Percentiles rank a stretch among this genome's conserved stretches.
Conservation (phyloP, 2,797 vertebrate genomes). For the Sus cebifrons region DNA sequence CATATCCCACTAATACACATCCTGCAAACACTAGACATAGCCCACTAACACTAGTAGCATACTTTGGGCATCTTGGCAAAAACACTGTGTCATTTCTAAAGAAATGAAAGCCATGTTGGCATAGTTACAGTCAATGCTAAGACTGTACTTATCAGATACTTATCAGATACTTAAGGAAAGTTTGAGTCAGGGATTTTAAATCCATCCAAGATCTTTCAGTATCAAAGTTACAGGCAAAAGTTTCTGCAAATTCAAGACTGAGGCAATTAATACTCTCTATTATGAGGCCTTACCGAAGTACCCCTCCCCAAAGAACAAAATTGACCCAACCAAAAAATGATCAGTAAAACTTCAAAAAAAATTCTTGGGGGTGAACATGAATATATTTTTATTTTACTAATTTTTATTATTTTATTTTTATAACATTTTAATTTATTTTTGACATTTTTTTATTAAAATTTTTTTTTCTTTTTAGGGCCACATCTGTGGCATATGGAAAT, state of each 20-base stretch:
- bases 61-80: neutral
- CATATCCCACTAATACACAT: neutral
- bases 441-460: too few species aligned
- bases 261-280: neutral
- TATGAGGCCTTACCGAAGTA: neutral
- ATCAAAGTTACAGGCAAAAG: neutral
- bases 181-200: conserved; percentile 47
- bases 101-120: neutral
- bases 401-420: too few species aligned
- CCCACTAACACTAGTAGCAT: neutral
- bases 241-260: neutral
- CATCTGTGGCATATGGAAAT: too few species aligned
- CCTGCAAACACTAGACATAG: neutral
- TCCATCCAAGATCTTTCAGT: neutral
- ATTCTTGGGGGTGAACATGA: neutral
- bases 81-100: neutral
- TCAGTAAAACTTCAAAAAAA: neutral
- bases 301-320: conserved; percentile 11
- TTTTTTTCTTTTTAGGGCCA: too few species aligned
- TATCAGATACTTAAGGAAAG: neutral
- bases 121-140: neutral
- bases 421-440: too few species aligned
- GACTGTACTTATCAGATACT: neutral
- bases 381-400: too few species aligned
- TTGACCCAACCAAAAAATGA: neutral